Conservation (phyloP, 2,888 invertebrate genomes). For the Monoplex corrugatus region DNA sequence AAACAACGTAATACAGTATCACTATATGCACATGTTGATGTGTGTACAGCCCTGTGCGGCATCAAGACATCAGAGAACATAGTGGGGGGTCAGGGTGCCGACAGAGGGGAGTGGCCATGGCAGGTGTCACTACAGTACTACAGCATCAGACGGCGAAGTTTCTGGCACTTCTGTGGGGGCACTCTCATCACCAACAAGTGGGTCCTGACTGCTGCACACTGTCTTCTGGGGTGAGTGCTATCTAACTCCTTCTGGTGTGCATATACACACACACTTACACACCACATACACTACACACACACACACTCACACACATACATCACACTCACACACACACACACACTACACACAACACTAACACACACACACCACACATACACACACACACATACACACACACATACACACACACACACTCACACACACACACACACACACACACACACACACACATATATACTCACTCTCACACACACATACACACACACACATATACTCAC, state of each 20-base stretch:
- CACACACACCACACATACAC: neutral
- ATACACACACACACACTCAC: no score
- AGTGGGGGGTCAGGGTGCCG: slow-evolving; percentile 53
- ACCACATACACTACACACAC: no score
- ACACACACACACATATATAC: neutral
- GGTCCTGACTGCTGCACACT: slow-evolving; percentile 64
- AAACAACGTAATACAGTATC: no score
- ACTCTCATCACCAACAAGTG: slow-evolving; percentile 56
- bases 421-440: neutral
- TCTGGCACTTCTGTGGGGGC: slow-evolving; percentile 59
- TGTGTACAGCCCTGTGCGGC: slow-evolving; percentile 53
- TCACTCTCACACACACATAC: neutral
- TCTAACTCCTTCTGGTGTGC: no score
- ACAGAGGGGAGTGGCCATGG: slow-evolving; percentile 59
- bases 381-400: neutral
- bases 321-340: neutral
- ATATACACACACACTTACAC: no score
- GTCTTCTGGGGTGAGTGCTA: slow-evolving; percentile 57
- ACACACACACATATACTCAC: neutral
- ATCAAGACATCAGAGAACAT: slow-evolving; percentile 53
- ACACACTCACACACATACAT: no score
- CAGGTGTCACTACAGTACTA: slow-evolving; percentile 55
- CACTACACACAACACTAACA: no score
- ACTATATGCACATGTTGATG: no score
- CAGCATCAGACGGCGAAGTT: slow-evolving; percentile 14